Conservation (phyloP, 1,140 invertebrate genomes). For the Limonius californicus region DNA sequence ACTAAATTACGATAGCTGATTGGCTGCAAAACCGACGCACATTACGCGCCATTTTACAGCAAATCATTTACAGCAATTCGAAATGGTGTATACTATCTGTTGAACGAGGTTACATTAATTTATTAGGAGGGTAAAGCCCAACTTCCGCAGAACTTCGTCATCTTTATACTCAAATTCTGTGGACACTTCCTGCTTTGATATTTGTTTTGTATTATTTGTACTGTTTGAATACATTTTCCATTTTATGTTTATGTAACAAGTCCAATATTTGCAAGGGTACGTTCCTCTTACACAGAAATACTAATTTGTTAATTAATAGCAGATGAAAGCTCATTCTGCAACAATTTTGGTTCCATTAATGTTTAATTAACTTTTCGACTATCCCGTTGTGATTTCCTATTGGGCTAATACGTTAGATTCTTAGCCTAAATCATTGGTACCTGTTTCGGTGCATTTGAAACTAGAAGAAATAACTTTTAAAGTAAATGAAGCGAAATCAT, state of each 20-base stretch:
- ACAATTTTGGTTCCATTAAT: too few species aligned
- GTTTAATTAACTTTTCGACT: too few species aligned
- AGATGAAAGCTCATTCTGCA: too few species aligned
- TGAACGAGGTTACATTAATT: not conserved
- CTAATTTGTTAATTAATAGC: too few species aligned
- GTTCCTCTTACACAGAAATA: not conserved
- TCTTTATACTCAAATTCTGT: not conserved
- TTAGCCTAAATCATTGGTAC: too few species aligned
- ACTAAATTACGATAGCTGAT: not conserved
- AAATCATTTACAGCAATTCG: slow-evolving; percentile 1
- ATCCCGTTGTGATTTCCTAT: too few species aligned
- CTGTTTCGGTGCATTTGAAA: too few species aligned
- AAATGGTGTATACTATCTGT: not conserved
- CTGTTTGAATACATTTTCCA: not conserved
- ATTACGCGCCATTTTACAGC: not conserved
- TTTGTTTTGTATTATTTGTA: not conserved
- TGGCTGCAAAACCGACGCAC: not conserved
- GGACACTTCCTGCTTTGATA: not conserved
- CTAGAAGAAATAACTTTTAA: too few species aligned
- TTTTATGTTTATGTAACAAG: not conserved
- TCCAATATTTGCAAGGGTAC: not conserved
- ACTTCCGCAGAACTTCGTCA: not conserved
- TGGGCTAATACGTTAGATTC: too few species aligned
- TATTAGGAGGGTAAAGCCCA: not conserved
- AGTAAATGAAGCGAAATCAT: too few species aligned